These are phyloP conservation scores for Distichodus sexfasciatus DNA, from an alignment of 2,797 vertebrate species.

Conservation along the genomic window DNA sequence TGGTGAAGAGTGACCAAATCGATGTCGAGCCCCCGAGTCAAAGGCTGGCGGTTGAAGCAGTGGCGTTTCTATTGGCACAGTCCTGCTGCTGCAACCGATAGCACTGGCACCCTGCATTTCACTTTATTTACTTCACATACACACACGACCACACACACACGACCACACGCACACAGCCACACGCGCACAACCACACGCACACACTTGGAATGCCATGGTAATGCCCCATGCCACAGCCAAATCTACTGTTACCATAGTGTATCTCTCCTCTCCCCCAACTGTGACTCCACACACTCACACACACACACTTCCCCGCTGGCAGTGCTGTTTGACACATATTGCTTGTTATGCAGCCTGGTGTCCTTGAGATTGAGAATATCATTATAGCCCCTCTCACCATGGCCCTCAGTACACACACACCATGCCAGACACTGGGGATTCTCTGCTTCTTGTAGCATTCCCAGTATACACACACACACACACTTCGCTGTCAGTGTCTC, in stretches of 20 bases:
- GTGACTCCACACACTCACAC: not conserved
- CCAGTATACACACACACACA: not conserved
- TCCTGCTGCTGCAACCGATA: not conserved
- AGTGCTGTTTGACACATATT: not conserved
- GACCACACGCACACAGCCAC: too few species aligned
- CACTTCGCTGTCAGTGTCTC: not conserved
- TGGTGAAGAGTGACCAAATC: not conserved
- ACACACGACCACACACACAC: not conserved
- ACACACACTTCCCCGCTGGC: constrained; percentile 12
- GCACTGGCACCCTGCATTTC: not conserved
- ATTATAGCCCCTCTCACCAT: not conserved
- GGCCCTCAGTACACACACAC: not conserved
- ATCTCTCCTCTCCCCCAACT: not conserved
- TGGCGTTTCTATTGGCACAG: not conserved
- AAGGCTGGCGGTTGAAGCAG: not conserved
- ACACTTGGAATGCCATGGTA: too few species aligned
- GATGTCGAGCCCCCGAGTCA: not conserved
- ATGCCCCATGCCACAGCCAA: not conserved
- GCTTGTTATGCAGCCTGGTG: constrained; percentile 12
- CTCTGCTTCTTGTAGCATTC: not conserved
- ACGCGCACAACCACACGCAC: too few species aligned
- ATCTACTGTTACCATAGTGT: not conserved
- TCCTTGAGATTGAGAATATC: not conserved
- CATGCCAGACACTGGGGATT: not conserved
- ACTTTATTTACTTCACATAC: not conserved